Conservation (phyloP, 2,888 invertebrate species). For the Fragum fragum region DNA sequence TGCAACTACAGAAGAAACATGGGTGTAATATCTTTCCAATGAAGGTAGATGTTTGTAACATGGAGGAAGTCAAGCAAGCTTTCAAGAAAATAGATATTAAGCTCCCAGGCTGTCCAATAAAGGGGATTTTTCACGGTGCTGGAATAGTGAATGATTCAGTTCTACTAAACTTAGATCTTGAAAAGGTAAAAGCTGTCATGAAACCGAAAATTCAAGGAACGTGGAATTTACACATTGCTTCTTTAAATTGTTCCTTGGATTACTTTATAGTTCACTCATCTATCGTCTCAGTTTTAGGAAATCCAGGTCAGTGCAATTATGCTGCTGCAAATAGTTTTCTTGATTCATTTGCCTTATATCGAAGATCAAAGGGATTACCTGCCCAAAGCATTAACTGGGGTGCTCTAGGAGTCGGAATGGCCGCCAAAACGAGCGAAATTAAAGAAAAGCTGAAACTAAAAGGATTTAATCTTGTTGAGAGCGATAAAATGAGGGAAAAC, state of each 20-base stretch:
- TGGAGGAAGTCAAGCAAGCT: slow-evolving; percentile 45
- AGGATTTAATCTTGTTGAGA: slow-evolving; percentile 41
- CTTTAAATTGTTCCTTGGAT: slow-evolving; percentile 62
- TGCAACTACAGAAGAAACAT: slow-evolving; percentile 36
- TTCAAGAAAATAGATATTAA: slow-evolving; percentile 8
- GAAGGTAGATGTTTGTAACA: slow-evolving; percentile 68
- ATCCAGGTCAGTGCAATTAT: slow-evolving; percentile 75
- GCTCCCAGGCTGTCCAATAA: slow-evolving; percentile 39
- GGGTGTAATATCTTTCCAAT: slow-evolving; percentile 57
- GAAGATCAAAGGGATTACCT: slow-evolving; percentile 56
- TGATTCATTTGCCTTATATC: slow-evolving; percentile 69
- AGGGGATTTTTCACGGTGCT: slow-evolving; percentile 73
- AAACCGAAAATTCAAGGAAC: slow-evolving; percentile 68
- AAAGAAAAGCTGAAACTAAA: slow-evolving; percentile 29
- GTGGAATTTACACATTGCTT: slow-evolving; percentile 72
- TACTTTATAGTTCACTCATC: slow-evolving; percentile 78
- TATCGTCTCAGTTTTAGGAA: slow-evolving; percentile 70
- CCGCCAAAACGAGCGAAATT: slow-evolving; percentile 25
- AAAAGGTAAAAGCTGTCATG: slow-evolving; percentile 41
- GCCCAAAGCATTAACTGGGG: slow-evolving; percentile 79
- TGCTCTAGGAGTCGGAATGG: slow-evolving; percentile 70
- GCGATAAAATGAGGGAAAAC: slow-evolving; percentile 42
- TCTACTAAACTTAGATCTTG: slow-evolving; percentile 50
- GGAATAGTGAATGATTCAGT: slow-evolving; percentile 62
- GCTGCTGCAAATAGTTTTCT: slow-evolving; percentile 73